Percentiles rank a stretch among this genome's conserved stretches.
phyloP scores from a whole-genome alignment of 2,888 invertebrate species.

The Phaedon cochleariae region DNA sequence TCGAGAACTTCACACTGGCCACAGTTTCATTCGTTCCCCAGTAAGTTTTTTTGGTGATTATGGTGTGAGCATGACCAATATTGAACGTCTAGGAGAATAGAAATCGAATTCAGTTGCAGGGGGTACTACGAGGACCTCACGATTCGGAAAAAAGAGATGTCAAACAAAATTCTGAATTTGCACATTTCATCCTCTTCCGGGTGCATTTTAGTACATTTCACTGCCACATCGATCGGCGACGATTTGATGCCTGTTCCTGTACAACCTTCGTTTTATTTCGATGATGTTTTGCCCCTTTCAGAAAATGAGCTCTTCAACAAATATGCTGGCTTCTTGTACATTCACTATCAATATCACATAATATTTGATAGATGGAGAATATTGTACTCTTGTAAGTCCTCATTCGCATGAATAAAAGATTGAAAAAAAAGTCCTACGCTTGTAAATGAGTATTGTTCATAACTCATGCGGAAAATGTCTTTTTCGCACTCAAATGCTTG shows the following conservation, averaged over 20 bases:
- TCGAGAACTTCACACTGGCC: conserved; percentile 27
- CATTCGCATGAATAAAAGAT: no score
- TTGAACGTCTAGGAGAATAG: neutral
- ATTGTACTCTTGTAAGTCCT: no score
- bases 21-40: conserved; percentile 27
- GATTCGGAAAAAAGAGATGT: neutral
- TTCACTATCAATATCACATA: no score
- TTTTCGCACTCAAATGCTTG: no score
- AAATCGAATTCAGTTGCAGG: neutral
- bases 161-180: neutral
- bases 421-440: no score
- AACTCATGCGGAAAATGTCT: no score
- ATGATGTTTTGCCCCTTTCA: neutral
- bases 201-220: neutral
- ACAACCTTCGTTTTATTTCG: neutral
- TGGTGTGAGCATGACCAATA: neutral
- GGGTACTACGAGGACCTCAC: neutral
- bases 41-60: neutral
- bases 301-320: neutral
- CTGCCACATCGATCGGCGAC: neutral
- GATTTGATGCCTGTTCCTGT: neutral
- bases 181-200: no score
- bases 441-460: no score
- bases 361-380: no score
- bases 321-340: no score